phyloP scores from a whole-genome alignment of 1,140 invertebrate genomes.

The Zaprionus gabonicus region DNA sequence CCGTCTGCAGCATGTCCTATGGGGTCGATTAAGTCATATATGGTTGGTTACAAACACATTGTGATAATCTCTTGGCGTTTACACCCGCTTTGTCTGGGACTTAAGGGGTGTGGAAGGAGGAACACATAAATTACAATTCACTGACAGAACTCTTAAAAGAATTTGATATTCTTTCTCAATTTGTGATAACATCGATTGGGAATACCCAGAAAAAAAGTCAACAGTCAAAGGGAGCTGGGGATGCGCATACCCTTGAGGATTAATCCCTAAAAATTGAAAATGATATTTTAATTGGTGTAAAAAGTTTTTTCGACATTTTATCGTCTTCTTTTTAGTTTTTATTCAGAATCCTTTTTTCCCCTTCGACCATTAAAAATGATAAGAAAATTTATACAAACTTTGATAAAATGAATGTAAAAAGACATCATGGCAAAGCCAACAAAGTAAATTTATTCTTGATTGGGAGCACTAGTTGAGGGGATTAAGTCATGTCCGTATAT shows the following conservation, averaged over 20 bases:
- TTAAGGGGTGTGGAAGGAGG: neutral
- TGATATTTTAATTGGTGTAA: neutral
- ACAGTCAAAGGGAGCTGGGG: neutral
- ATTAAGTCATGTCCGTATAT: too few relatives aligned
- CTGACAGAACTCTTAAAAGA: neutral
- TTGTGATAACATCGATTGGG: neutral
- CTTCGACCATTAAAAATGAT: too few relatives aligned
- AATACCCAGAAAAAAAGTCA: neutral
- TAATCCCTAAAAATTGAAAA: neutral
- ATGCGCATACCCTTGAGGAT: neutral
- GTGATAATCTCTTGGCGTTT: constrained; percentile 7
- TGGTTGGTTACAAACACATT: constrained; percentile 4
- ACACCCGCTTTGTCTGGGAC: neutral
- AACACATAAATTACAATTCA: constrained; percentile 5
- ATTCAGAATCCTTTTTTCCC: too few relatives aligned
- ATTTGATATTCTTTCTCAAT: neutral
- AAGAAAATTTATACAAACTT: too few relatives aligned
- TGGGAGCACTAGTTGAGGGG: too few relatives aligned
- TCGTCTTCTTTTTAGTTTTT: too few relatives aligned
- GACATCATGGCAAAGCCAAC: too few relatives aligned
- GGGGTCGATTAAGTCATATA: constrained; percentile 24
- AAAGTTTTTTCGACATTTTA: too few relatives aligned
- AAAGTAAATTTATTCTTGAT: too few relatives aligned
- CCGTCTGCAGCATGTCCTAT: constrained; percentile 80
- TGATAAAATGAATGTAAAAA: too few relatives aligned